Evolutionary conservation across 2,888 invertebrate species (phyloP).

Genomic region (Stictocephala bisonia): DNA sequence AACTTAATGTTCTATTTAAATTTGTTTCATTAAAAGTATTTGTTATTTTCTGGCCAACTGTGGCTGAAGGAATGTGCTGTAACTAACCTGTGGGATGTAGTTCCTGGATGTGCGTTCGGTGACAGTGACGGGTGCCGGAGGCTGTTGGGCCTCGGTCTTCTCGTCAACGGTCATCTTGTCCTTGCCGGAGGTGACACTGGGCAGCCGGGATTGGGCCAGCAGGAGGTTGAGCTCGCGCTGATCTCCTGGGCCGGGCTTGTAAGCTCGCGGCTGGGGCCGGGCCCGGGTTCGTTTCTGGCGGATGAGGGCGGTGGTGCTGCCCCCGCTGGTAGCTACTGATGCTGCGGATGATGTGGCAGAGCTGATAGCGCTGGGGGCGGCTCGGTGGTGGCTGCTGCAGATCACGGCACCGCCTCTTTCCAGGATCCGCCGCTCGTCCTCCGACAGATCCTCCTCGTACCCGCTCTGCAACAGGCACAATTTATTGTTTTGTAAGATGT

Average conservation of each 20-base stretch:
- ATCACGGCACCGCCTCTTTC: slow-evolving; percentile 55
- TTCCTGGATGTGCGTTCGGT: not conserved
- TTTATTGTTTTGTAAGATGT: no score
- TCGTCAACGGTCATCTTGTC: slow-evolving; percentile 60
- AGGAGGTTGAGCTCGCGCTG: slow-evolving; percentile 60
- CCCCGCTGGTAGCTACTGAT: slow-evolving; percentile 56
- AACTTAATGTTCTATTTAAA: no score
- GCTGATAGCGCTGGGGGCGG: slow-evolving; percentile 56
- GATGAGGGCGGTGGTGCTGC: slow-evolving; percentile 57
- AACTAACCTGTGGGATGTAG: slow-evolving; percentile 22
- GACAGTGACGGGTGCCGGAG: not conserved
- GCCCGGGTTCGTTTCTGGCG: slow-evolving; percentile 48
- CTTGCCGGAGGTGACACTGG: slow-evolving; percentile 51
- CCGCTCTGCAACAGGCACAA: slow-evolving; percentile 43
- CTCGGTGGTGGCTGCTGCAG: slow-evolving; percentile 54
- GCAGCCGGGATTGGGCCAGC: slow-evolving; percentile 55
- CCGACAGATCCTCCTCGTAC: slow-evolving; percentile 52
- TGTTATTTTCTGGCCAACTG: no score
- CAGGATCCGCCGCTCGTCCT: slow-evolving; percentile 54
- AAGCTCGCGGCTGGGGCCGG: slow-evolving; percentile 45
- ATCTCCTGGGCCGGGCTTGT: slow-evolving; percentile 51
- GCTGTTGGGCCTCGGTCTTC: slow-evolving; percentile 63
- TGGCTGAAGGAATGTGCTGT: not conserved
- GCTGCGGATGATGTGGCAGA: slow-evolving; percentile 58
- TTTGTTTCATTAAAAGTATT: no score